Conservation (phyloP, 1,140 invertebrate genomes). For the Eupristina koningsbergeri region DNA sequence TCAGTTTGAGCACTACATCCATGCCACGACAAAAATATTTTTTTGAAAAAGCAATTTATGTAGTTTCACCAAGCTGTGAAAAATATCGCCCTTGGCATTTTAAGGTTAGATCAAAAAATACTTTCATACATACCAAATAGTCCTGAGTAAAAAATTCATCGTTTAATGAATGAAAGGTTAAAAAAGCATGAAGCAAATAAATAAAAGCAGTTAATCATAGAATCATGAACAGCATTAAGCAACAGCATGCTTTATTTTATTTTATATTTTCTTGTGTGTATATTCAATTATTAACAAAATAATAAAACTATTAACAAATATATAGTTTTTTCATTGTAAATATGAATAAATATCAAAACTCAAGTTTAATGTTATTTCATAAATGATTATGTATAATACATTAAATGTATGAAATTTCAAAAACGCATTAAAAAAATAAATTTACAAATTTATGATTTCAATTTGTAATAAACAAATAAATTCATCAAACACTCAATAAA, state of each 20-base stretch:
- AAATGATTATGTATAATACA: neutral
- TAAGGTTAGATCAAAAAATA: neutral
- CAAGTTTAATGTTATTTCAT: neutral
- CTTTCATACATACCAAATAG: conserved; percentile 30
- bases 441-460: conserved; percentile 25
- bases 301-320: conserved; percentile 20
- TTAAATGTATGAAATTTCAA: conserved; percentile 22
- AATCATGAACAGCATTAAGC: conserved; percentile 23
- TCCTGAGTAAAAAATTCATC: neutral
- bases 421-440: conserved; percentile 19
- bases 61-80: neutral
- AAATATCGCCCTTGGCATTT: neutral
- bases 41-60: conserved; percentile 45
- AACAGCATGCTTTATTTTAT: conserved; percentile 34
- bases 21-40: conserved; percentile 67
- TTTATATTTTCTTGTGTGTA: conserved; percentile 10
- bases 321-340: conserved; percentile 4
- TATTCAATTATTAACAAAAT: conserved; percentile 1
- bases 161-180: neutral
- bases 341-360: conserved; percentile 27
- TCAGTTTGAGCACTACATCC: conserved; percentile 74
- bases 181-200: conserved; percentile 31
- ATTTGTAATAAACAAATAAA: conserved; percentile 23
- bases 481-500: conserved; percentile 41
- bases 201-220: conserved; percentile 23